Percentiles rank a stretch among this genome's conserved stretches.
Evolutionary conservation across 2,113 vertebrate genomes (phyloP).

Genomic region (Indri indri): DNA sequence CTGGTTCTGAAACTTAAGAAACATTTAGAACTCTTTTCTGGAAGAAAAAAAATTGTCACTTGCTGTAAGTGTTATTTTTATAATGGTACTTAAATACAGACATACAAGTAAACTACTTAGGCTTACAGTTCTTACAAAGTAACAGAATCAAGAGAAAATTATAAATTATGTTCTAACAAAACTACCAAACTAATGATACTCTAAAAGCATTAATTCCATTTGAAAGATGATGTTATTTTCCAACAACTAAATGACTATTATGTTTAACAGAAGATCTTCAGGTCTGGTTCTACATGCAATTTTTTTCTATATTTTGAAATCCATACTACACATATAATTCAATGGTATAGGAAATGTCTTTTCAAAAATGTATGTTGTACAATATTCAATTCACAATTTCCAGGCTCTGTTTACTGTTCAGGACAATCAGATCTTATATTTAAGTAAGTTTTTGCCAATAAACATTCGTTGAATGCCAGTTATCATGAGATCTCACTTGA

Average conservation of each 20-base stretch:
- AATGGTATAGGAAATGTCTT: background rate
- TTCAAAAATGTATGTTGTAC: background rate
- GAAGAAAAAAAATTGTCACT: background rate
- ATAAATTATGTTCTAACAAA: slow-evolving; percentile 43
- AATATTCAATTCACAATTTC: background rate
- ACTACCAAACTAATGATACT: background rate
- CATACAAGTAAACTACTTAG: background rate
- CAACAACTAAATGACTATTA: background rate
- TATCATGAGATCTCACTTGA: background rate
- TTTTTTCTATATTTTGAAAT: background rate
- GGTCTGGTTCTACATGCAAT: background rate
- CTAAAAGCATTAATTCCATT: background rate
- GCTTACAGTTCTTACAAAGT: background rate
- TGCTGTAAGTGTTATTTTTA: background rate
- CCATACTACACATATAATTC: background rate
- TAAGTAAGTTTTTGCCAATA: slow-evolving; percentile 3
- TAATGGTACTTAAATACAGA: slow-evolving; percentile 22
- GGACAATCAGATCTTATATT: background rate
- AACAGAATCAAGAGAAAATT: background rate
- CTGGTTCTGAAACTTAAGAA: slow-evolving; percentile 23
- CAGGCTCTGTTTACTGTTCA: background rate
- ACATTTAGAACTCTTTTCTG: background rate
- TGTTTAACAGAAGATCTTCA: background rate
- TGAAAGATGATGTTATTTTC: slow-evolving; percentile 24
- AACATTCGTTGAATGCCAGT: background rate